Evolutionary conservation across 2,113 vertebrate genomes (phyloP), one percentile per base, ranked within the genome.

Genomic region (Amphiprion percula): DNA sequence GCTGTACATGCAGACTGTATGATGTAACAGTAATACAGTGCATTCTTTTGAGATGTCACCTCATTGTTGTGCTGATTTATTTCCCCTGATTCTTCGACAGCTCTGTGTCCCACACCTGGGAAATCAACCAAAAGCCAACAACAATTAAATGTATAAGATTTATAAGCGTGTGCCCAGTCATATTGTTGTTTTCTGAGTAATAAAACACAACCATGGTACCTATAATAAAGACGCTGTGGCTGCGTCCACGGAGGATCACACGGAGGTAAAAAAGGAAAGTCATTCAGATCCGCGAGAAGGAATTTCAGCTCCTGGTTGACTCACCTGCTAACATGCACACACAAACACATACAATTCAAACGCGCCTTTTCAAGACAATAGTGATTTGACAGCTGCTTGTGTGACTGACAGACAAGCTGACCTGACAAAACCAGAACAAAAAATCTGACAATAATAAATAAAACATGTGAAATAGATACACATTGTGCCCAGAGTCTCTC

Each of bases 91-190:
- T 77, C 77, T 74, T 39, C 79, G 67, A 16, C 47, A 62, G 37
- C 65, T 82, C 71, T 6, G 49, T 49, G 23, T 23, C 54, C 67
- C 37, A 59, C 86, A 76, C 69, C 37, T 2, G 85, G 86, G 87
- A 93, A 90, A 91, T 91, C 84, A 85, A 77, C 67, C 54, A 69
- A 89, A 87, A 84, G 72, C 74, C 44, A 86, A 83, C 80, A 77
- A 86, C 87, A 91, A 88, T 90, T 90, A 90, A 84, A 87, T 81
- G 86, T 81, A 90, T 77, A 79, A 79, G 84, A 90, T 89, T 87
- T 87, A 88, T 82, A 87, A 88, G 87, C 74, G 68, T 2, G 10
- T 26, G n/a, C 46, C 54, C 10, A 4, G 82, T 80, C 80, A 79
- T 72, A 52, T 64, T 81, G 75, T 63, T 58, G 82, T 67, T 86